phyloP scores from a whole-genome alignment of 1,140 invertebrate species.

The Nephotettix cincticeps region DNA sequence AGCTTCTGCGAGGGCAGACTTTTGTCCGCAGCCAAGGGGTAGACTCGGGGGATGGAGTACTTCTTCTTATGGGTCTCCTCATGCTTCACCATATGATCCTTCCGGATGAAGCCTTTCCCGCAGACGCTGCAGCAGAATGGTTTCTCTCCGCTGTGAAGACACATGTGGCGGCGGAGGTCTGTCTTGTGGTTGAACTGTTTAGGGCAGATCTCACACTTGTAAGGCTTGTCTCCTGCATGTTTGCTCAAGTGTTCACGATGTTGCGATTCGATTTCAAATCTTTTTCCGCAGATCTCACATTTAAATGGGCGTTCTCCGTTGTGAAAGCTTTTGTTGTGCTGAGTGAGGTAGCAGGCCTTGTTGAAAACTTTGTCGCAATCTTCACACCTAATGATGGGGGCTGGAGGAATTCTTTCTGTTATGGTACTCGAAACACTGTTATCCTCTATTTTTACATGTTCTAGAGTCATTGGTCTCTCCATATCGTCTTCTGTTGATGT shows the following conservation, averaged over 20 bases:
- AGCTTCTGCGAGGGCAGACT: neutral
- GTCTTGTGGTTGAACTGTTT: slow-evolving; percentile 92
- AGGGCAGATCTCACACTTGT: slow-evolving; percentile 83
- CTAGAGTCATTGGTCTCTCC: neutral
- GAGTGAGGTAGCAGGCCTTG: slow-evolving; percentile 82
- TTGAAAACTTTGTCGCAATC: slow-evolving; percentile 84
- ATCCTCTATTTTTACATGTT: slow-evolving; percentile 15
- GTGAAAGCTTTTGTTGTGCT: slow-evolving; percentile 89
- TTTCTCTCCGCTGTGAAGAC: slow-evolving; percentile 70
- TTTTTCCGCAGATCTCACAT: slow-evolving; percentile 79
- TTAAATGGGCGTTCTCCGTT: slow-evolving; percentile 82
- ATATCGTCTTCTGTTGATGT: neutral
- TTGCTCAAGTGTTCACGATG: slow-evolving; percentile 72
- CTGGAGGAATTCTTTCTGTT: neutral
- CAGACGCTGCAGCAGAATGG: slow-evolving; percentile 80
- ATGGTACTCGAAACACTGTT: slow-evolving; percentile 27
- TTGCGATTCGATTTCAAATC: slow-evolving; percentile 65
- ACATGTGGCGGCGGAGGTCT: slow-evolving; percentile 84
- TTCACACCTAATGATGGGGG: slow-evolving; percentile 59
- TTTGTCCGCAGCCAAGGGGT: neutral
- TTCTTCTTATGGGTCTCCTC: slow-evolving; percentile 74
- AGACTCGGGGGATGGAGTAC: neutral
- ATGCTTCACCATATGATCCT: slow-evolving; percentile 95
- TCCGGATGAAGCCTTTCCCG: slow-evolving; percentile 84
- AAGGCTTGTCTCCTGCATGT: slow-evolving; percentile 82